Percentiles rank a stretch among this genome's conserved stretches.
Conservation (phyloP, 2,113 vertebrate genomes). For the Mionectes macconnelli region DNA sequence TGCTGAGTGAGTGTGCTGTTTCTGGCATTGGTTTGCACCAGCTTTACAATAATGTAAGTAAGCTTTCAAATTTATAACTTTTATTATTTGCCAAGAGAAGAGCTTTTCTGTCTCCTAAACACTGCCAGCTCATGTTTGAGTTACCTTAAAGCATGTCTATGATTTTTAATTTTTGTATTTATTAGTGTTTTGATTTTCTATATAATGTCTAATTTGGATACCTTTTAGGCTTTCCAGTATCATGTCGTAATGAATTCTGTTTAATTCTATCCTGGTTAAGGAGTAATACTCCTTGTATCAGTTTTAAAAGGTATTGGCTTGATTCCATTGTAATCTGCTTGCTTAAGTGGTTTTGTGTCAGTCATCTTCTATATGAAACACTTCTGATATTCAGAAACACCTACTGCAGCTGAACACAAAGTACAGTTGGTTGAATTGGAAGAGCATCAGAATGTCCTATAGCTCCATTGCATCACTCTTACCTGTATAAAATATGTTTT, state of each 20-base stretch:
- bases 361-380: neutral
- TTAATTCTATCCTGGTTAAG: neutral
- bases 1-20: neutral
- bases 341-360: conserved; percentile 7
- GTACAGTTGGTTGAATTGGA: neutral
- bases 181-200: neutral
- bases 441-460: neutral
- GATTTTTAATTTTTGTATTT: neutral
- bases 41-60: neutral
- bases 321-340: neutral
- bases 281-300: neutral
- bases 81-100: neutral
- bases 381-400: neutral
- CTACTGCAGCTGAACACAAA: neutral
- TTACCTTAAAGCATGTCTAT: neutral
- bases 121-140: neutral
- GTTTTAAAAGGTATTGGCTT: neutral
- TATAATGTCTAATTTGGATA: neutral
- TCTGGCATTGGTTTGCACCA: neutral
- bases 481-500: neutral
- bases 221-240: neutral
- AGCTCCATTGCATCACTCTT: neutral
- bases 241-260: neutral
- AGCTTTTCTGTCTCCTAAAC: neutral
- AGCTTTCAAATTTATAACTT: neutral